Evolutionary conservation across 1,140 invertebrate species (phyloP).

Genomic region (Ylistrum balloti): DNA sequence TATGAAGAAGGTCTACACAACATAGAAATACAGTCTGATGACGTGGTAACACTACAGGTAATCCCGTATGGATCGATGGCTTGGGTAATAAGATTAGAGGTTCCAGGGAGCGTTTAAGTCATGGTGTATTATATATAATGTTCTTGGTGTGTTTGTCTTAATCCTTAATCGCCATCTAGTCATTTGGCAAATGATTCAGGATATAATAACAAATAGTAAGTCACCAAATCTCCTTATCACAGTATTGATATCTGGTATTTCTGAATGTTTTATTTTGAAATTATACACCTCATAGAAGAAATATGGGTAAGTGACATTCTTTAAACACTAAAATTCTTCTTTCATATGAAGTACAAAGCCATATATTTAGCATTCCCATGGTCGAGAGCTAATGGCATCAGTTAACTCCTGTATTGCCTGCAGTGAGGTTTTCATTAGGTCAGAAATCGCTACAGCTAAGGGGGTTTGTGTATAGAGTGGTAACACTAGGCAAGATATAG

Average conservation of each 20-base stretch:
- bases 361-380: not conserved
- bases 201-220: not conserved
- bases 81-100: not conserved
- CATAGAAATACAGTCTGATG: too few relatives aligned
- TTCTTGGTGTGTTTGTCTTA: not conserved
- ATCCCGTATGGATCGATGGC: not conserved
- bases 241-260: not conserved
- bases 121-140: not conserved
- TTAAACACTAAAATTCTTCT: not conserved
- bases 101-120: not conserved
- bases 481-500: not conserved
- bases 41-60: not conserved
- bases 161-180: not conserved
- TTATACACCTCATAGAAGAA: not conserved
- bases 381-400: not conserved
- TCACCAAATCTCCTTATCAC: not conserved
- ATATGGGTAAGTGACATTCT: slow-evolving; percentile 2
- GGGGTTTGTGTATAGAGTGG: not conserved
- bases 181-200: not conserved
- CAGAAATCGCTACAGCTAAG: not conserved
- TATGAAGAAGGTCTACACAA: too few relatives aligned
- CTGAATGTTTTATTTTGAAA: not conserved
- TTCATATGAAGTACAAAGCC: not conserved
- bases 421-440: not conserved
- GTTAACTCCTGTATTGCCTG: not conserved